phyloP scores from a whole-genome alignment of 1,140 invertebrate genomes.

The Calycopis cecrops region DNA sequence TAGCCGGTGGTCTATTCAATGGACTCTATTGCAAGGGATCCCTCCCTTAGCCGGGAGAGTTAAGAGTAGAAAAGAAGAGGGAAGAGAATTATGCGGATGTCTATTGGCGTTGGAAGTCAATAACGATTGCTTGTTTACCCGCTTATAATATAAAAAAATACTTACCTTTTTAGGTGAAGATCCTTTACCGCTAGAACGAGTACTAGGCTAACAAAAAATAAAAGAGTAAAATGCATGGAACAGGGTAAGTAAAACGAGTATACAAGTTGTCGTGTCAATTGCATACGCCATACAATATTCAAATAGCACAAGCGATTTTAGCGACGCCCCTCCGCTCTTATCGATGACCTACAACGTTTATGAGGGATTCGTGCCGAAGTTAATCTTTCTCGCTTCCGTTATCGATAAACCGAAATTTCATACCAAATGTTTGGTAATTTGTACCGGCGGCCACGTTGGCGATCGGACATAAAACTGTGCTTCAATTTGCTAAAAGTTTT shows the following conservation, averaged over 20 bases:
- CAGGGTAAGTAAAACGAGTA: background rate
- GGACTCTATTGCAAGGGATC: too few relatives aligned
- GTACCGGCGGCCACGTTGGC: slow-evolving; percentile 7
- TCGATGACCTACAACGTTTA: slow-evolving; percentile 60
- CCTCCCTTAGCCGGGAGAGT: too few relatives aligned
- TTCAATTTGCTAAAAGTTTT: slow-evolving; percentile 13
- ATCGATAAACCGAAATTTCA: slow-evolving; percentile 58
- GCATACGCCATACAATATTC: slow-evolving; percentile 18
- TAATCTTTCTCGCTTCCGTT: slow-evolving; percentile 63
- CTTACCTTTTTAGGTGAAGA: too few relatives aligned
- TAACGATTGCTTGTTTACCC: too few relatives aligned
- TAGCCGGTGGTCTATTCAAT: too few relatives aligned
- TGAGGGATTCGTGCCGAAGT: slow-evolving; percentile 61
- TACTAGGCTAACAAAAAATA: too few relatives aligned
- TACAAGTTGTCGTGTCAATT: slow-evolving; percentile 12
- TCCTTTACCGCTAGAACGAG: too few relatives aligned
- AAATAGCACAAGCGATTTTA: slow-evolving; percentile 28
- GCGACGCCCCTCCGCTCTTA: slow-evolving; percentile 38
- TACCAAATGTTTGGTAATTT: slow-evolving; percentile 23
- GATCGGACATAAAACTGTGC: slow-evolving; percentile 3
- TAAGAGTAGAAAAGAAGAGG: too few relatives aligned
- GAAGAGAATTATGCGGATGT: too few relatives aligned
- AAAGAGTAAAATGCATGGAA: too few relatives aligned
- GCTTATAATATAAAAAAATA: too few relatives aligned
- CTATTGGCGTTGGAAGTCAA: too few relatives aligned